Base-by-base conservation (phyloP, 2,888 invertebrate species). In the Xanthia icteritia region DNA sequence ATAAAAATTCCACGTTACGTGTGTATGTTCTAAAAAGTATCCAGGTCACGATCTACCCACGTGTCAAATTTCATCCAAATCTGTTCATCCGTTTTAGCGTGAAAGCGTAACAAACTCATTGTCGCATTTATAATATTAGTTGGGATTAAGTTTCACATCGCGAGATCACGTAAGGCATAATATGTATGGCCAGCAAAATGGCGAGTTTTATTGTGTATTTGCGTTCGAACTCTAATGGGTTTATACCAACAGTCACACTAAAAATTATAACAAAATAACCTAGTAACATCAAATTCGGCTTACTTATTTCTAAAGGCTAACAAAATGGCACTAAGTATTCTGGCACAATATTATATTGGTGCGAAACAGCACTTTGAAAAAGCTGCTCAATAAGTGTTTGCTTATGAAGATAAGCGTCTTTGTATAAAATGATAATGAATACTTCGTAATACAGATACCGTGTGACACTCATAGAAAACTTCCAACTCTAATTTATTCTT, bases 291-390 rank as follows among this genome's bases (percentile, higher is more conserved):
- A 81, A 67, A 73, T 77, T 71, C 45, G 20, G 68, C 65, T 56
- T 72, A n/a, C 58, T 31, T 58, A 66, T 31, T 48, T 61, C 54
- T 81, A 70, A 58, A 51, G 31, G 67, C 56, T 70, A 61, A 71
- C 36, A 31, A 64, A 82, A 85, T 82, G 63, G 76, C 76, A 85
- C 81, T 73, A 82, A 79, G 51, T 78, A 73, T 75, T 84, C 81
- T 81, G 85, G 60, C 58, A 81, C 75, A 71, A 77, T 72, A 85
- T 70, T 36, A 70, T 79, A 66, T n/a, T 65, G 58, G 64, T 69
- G 86, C 39, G 36, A 54, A 51, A 39, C 48, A 70, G 82, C 77
- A 61, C 51, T 54, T 56, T 23, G 63, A 45, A 45, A 23, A 84
- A 79, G 72, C 86, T 79, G 86, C 48, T 36, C 23, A 27, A 20